Evolutionary conservation across 23 tunicate species (phyloP), one percentile per base, ranked within the genome.

Genomic region (Oikopleura vanhoeffeni): DNA sequence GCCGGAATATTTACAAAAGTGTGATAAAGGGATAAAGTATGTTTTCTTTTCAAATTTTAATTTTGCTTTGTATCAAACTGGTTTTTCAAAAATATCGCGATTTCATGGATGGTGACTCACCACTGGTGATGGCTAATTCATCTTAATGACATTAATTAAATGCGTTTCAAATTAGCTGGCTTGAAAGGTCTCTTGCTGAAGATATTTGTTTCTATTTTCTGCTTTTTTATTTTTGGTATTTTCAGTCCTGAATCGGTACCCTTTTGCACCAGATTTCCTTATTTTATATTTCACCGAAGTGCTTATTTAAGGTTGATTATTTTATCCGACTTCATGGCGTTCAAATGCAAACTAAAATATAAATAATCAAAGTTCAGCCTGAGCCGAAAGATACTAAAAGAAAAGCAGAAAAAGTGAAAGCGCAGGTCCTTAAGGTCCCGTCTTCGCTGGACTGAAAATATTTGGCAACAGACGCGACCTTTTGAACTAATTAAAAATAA

Each of bases 131-230:
- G 64, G 18, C 24, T 49, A 49, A 49, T 49, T 8, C 64, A 49
- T 49, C 24, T 13, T 49, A 49, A 49, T 49, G 64, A 49, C 64
- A 49, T 49, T 49, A 49, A 49, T 49, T 49, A 49, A 49, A 49
- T 49, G 64, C 64, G 64, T 49, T 49, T 49, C 64, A 49, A 49
- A 49, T 49, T 49, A 49, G 64, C 64, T 49, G 64, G 64, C 64
- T 24, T 49, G 64, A 49, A 49, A 49, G 64, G 64, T 49, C 64
- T 24, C 64, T 13, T 8, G 13, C 64, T 49, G 18, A 24, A 49
- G n/a, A 13, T 49, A 49, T 49, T 49, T 49, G 64, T 49, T 49
- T 49, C 64, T 49, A 49, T 49, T 49, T 49, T 49, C 64, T n/a
- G n/a, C n/a, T n/a, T n/a, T n/a, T n/a, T n/a, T n/a, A n/a, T n/a